These are phyloP conservation scores for Neodiprion virginianus DNA, from an alignment of 1,140 invertebrate genomes.

Conservation along the genomic window DNA sequence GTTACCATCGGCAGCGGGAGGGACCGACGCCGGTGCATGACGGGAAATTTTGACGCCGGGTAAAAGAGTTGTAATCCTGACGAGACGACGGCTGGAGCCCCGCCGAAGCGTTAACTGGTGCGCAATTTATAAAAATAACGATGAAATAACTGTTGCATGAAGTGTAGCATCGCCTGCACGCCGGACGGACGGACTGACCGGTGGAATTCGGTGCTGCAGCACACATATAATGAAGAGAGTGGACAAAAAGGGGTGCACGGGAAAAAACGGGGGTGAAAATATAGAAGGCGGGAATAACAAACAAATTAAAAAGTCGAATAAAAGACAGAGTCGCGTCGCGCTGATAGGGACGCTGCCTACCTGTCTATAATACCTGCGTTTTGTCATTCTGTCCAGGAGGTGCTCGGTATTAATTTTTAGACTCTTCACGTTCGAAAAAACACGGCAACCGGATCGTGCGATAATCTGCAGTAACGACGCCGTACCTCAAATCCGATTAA, in stretches of 20 bases:
- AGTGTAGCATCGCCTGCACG: slow-evolving; percentile 49
- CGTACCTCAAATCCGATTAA: slow-evolving; percentile 47
- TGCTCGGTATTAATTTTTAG: slow-evolving; percentile 44
- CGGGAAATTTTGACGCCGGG: too few relatives aligned
- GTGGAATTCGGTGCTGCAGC: slow-evolving; percentile 36
- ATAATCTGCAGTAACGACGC: slow-evolving; percentile 50
- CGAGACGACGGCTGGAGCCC: slow-evolving; percentile 39
- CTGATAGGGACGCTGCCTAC: slow-evolving; percentile 15
- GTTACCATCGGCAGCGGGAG: too few relatives aligned
- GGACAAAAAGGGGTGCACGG: background rate
- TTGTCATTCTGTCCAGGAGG: slow-evolving; percentile 35
- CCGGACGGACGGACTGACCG: slow-evolving; percentile 40
- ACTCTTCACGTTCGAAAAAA: slow-evolving; percentile 56
- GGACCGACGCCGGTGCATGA: too few relatives aligned
- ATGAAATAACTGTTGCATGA: slow-evolving; percentile 63
- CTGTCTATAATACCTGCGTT: slow-evolving; percentile 13
- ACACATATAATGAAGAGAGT: slow-evolving; percentile 3
- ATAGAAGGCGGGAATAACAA: background rate
- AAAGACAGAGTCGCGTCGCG: slow-evolving; percentile 2
- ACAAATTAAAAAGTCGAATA: background rate
- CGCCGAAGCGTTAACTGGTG: slow-evolving; percentile 56
- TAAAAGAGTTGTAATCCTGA: slow-evolving; percentile 54
- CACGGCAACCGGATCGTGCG: slow-evolving; percentile 52
- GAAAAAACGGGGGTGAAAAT: background rate
- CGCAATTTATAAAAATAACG: slow-evolving; percentile 64